Percentiles rank a stretch among this genome's conserved stretches.
phyloP scores from a whole-genome alignment of 2,888 invertebrate species.

The Clepsis dumicolana region DNA sequence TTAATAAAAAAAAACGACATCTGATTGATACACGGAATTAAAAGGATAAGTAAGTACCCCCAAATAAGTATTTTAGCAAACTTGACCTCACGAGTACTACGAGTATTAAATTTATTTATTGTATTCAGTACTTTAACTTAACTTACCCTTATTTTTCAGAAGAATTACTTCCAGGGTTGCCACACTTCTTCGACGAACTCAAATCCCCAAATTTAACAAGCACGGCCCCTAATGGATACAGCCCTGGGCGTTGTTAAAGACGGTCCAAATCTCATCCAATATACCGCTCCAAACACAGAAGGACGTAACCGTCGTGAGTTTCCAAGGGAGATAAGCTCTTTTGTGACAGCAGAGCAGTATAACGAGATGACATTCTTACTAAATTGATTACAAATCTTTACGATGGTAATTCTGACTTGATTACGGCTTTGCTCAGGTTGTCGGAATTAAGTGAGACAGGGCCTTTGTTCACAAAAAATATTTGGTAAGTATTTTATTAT shows the following conservation, averaged over 20 bases:
- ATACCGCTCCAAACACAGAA: no score
- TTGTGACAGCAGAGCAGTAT: not conserved
- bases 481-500: not conserved
- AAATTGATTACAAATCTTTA: conserved; percentile 3
- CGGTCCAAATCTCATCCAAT: not conserved
- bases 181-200: not conserved
- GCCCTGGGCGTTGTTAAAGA: not conserved
- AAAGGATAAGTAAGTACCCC: no score
- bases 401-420: not conserved
- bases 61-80: no score
- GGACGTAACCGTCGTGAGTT: no score
- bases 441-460: not conserved
- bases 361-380: not conserved
- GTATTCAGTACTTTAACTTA: not conserved
- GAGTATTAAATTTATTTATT: no score
- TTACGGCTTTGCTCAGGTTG: not conserved
- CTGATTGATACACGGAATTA: no score
- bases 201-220: conserved; percentile 9
- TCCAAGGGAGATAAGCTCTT: no score
- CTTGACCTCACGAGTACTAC: no score
- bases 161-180: not conserved
- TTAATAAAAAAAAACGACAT: no score
- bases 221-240: conserved; percentile 5
- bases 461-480: not conserved
- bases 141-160: not conserved